Conservation (phyloP, 2,888 invertebrate species). For the Cosmopolites sordidus region DNA sequence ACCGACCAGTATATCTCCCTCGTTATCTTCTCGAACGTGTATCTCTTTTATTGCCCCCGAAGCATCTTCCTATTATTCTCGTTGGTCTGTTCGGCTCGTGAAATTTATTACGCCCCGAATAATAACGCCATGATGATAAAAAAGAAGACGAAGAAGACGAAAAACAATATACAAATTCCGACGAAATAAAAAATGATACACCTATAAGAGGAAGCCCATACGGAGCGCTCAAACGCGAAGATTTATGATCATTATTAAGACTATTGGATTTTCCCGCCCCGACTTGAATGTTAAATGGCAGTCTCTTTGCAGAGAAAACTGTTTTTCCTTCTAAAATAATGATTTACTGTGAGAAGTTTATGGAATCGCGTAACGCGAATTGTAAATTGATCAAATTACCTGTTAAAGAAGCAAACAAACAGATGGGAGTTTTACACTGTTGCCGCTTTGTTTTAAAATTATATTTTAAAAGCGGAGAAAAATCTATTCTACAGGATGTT, state of each 20-base stretch:
- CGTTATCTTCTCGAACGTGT: not conserved
- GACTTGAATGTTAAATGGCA: slow-evolving; percentile 4
- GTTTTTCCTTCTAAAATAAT: too few relatives aligned
- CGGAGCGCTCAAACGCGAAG: slow-evolving; percentile 25
- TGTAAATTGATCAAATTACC: slow-evolving; percentile 21
- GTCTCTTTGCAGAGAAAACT: not conserved
- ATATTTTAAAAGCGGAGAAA: not conserved
- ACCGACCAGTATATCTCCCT: not conserved
- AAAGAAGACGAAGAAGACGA: slow-evolving; percentile 9
- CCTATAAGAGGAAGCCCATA: slow-evolving; percentile 20
- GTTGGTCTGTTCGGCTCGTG: slow-evolving; percentile 4
- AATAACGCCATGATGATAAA: slow-evolving; percentile 24
- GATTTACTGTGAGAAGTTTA: too few relatives aligned
- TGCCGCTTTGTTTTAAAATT: not conserved
- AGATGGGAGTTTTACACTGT: not conserved
- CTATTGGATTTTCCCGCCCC: slow-evolving; percentile 34
- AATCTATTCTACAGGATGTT: too few relatives aligned
- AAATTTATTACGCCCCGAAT: slow-evolving; percentile 22
- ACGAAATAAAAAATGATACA: slow-evolving; percentile 27
- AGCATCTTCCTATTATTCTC: slow-evolving; percentile 6
- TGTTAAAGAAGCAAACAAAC: slow-evolving; percentile 13
- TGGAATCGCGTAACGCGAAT: slow-evolving; percentile 14
- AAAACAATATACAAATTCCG: slow-evolving; percentile 27
- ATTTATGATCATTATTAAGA: slow-evolving; percentile 40
- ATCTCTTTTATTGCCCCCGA: not conserved